Percentiles rank a stretch among this genome's conserved stretches.
phyloP scores from a whole-genome alignment of 2,113 vertebrate genomes.

The Misgurnus mizolepis region DNA sequence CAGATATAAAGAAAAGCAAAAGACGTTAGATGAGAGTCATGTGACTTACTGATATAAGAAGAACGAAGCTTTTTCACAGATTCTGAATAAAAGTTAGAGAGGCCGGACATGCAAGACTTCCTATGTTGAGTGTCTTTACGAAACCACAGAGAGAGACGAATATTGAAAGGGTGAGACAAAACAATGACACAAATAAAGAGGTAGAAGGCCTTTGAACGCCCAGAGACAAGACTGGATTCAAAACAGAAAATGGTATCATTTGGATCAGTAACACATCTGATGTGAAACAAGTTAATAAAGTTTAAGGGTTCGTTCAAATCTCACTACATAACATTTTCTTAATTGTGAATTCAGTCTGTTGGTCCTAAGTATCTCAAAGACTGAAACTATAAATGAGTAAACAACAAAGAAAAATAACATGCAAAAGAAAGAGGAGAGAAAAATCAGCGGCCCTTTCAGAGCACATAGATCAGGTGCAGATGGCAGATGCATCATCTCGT shows the following conservation, averaged over 20 bases:
- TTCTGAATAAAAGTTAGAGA: constrained; percentile 79
- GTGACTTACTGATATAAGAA: constrained; percentile 90
- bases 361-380: constrained; percentile 22
- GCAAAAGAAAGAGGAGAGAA: constrained; percentile 2
- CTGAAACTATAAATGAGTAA: constrained; percentile 47
- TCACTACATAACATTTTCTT: too few species aligned
- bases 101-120: constrained; percentile 80
- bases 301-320: too few species aligned
- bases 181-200: constrained; percentile 67
- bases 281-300: too few species aligned
- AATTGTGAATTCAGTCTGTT: constrained; percentile 18
- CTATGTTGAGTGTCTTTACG: constrained; percentile 83
- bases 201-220: constrained; percentile 40
- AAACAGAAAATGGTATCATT: not conserved
- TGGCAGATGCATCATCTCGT: not conserved
- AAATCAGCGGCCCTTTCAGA: not conserved
- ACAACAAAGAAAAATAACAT: constrained; percentile 39
- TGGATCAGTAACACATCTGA: too few species aligned
- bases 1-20: constrained; percentile 34
- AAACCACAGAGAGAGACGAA: constrained; percentile 77
- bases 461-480: constrained; percentile 20
- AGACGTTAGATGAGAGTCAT: constrained; percentile 51
- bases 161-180: constrained; percentile 63
- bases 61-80: constrained; percentile 90
- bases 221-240: constrained; percentile 48